A percentile compares a stretch with the other conserved stretches of the same genome.
Evolutionary conservation across 2,888 invertebrate species (phyloP).

Genomic region (Latrodectus hesperus): DNA sequence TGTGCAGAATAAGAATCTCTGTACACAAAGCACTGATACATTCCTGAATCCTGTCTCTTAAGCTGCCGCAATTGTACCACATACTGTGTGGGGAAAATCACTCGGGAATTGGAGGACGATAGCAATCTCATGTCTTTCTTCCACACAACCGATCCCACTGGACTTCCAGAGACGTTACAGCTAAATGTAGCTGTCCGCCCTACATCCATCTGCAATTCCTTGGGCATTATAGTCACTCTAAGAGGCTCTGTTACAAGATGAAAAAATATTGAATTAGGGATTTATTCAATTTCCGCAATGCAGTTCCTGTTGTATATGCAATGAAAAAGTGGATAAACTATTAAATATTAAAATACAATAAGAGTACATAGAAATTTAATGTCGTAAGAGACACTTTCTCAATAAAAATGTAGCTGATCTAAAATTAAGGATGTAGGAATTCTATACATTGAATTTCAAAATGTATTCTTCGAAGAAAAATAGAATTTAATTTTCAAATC

Average conservation of each 20-base stretch:
- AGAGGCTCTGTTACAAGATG: constrained; percentile 54
- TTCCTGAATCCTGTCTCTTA: constrained; percentile 64
- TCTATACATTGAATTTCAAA: no score
- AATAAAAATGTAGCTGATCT: no score
- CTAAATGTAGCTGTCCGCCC: constrained; percentile 66
- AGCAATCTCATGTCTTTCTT: constrained; percentile 66
- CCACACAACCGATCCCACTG: constrained; percentile 67
- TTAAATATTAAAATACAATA: no score
- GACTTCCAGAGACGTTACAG: constrained; percentile 67
- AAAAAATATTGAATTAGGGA: background rate
- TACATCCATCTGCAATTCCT: constrained; percentile 61
- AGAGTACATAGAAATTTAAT: no score
- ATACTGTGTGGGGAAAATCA: constrained; percentile 51
- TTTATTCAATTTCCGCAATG: no score
- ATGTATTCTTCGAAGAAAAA: no score
- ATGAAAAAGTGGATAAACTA: no score
- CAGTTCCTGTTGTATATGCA: no score
- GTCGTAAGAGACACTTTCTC: no score
- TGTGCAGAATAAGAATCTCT: constrained; percentile 67
- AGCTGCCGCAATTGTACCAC: constrained; percentile 64
- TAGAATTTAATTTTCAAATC: no score
- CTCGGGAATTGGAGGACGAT: constrained; percentile 46
- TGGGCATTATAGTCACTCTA: constrained; percentile 48
- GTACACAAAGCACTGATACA: constrained; percentile 70
- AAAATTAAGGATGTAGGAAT: no score